Evolutionary conservation across 2,797 vertebrate species (phyloP).

Genomic region (Catostomus latipinnis): DNA sequence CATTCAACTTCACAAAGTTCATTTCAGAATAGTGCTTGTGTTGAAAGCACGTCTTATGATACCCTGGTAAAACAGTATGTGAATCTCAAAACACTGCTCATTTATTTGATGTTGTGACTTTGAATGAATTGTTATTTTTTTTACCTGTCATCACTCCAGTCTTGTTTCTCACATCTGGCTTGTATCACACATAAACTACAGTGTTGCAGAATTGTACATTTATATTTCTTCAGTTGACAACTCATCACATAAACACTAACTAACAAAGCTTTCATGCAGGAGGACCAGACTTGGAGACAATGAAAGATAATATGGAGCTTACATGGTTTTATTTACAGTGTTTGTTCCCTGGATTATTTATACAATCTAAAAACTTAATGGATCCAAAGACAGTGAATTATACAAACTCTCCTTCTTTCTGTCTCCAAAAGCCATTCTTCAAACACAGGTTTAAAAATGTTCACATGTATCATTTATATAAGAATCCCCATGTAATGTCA

Average conservation of each 20-base stretch:
- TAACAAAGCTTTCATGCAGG: neutral
- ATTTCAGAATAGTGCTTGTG: neutral
- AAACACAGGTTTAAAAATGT: conserved; percentile 23
- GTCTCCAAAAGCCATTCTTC: neutral
- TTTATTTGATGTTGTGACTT: neutral
- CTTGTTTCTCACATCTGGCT: conserved; percentile 1
- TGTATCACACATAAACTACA: neutral
- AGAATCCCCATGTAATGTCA: conserved; percentile 1
- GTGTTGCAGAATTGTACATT: neutral
- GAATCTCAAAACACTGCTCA: conserved; percentile 68
- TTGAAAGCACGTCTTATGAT: conserved; percentile 62
- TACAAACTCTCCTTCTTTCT: neutral
- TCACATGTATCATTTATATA: conserved; percentile 45
- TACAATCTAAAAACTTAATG: conserved; percentile 11
- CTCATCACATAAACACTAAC: neutral
- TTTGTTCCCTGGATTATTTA: conserved; percentile 15
- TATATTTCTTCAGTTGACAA: conserved; percentile 2
- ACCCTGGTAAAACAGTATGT: conserved; percentile 64
- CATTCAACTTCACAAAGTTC: no score
- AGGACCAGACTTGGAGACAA: neutral
- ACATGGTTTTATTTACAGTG: neutral
- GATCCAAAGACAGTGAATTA: conserved; percentile 24
- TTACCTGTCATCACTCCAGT: neutral
- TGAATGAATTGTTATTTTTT: neutral
- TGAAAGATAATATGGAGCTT: neutral